Evolutionary conservation across 2,888 invertebrate genomes (phyloP), one percentile per base, ranked within the genome.

Genomic region (Hirtodrosophila duncani): DNA sequence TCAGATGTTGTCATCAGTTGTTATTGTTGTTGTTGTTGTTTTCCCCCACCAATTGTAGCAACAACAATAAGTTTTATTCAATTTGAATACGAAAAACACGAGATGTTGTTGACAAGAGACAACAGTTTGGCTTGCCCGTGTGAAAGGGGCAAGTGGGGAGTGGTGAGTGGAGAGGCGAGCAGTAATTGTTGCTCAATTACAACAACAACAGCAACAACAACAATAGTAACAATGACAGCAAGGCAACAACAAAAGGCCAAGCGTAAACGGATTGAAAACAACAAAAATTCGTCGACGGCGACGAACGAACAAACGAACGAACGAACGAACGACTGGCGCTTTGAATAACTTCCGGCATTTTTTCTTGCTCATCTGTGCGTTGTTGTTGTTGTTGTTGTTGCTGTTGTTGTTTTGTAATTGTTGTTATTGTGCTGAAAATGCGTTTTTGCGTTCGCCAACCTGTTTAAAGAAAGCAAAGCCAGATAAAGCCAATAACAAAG

Each of bases 261-360:
- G n/a, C n/a, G n/a, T n/a, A n/a, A n/a, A n/a, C n/a, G n/a, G n/a
- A n/a, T n/a, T n/a, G n/a, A n/a, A n/a, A n/a, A n/a, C n/a, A n/a
- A n/a, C n/a, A n/a, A n/a, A n/a, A n/a, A n/a, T n/a, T n/a, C n/a
- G n/a, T n/a, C n/a, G n/a, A n/a, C n/a, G n/a, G n/a, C n/a, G n/a
- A n/a, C n/a, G n/a, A n/a, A n/a, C n/a, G n/a, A n/a, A n/a, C n/a
- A n/a, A n/a, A n/a, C n/a, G n/a, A n/a, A n/a, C n/a, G n/a, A n/a
- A n/a, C n/a, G n/a, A n/a, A n/a, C n/a, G n/a, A n/a, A n/a, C 6
- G 24, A n/a, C 24, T 24, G 51, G 14, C 24, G 10, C 50, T 52
- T 55, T 43, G 49, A 31, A 61, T 75, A 48, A 63, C 71, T 72
- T 79, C 71, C 80, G 71, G 79, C 79, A 71, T 70, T 64, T n/a